Evolutionary conservation across 2,113 vertebrate species (phyloP).

Genomic region (Falco punctatus): DNA sequence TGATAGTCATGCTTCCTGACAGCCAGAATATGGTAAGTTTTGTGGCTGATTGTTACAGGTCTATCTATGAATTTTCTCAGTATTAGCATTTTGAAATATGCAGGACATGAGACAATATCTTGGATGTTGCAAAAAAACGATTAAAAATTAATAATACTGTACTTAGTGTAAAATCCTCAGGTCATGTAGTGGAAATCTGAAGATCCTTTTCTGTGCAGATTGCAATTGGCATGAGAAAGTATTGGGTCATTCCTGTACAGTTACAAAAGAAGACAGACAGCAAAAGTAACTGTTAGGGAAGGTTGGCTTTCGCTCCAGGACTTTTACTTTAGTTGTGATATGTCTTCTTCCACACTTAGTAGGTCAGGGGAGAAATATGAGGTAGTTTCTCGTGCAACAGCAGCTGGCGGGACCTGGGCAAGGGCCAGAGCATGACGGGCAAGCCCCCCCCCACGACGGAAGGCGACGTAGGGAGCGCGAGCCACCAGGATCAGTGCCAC

Average conservation of each 20-base stretch:
- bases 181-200: neutral
- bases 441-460: neutral
- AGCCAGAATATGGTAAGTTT: constrained; percentile 84
- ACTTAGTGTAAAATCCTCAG: neutral
- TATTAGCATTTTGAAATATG: neutral
- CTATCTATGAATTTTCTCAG: neutral
- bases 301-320: neutral
- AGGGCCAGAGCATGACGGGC: neutral
- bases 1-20: constrained; percentile 90
- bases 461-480: neutral
- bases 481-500: neutral
- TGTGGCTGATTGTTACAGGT: neutral
- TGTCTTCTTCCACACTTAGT: neutral
- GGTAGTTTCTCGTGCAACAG: rapidly evolving
- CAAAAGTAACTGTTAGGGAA: neutral
- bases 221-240: neutral
- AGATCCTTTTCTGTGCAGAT: neutral
- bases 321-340: neutral
- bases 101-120: neutral
- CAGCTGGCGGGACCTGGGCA: neutral
- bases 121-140: neutral
- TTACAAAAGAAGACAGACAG: neutral
- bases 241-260: neutral
- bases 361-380: neutral
- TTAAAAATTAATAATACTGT: neutral